Evolutionary conservation across 2,797 vertebrate species (phyloP).

Genomic region (Nyctibius grandis): DNA sequence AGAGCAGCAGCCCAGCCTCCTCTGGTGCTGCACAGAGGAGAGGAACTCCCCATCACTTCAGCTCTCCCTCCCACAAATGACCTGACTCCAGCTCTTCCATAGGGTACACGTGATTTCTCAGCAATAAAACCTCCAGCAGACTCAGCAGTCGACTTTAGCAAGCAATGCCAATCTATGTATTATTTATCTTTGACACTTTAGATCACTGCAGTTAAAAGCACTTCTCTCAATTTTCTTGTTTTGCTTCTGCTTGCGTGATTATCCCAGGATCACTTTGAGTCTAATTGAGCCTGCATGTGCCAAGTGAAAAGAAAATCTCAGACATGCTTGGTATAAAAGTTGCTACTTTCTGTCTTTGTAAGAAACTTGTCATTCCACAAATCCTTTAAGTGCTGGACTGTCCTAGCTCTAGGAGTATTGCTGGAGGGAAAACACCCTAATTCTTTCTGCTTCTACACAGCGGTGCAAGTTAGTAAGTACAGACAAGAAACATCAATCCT

Average conservation of each 20-base stretch:
- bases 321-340: background rate
- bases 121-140: background rate
- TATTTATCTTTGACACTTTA: slow-evolving; percentile 46
- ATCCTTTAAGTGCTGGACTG: background rate
- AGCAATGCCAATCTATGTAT: background rate
- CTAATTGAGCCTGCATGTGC: slow-evolving; percentile 4
- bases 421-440: background rate
- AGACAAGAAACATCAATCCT: background rate
- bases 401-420: background rate
- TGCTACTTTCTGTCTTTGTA: background rate
- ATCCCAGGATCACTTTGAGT: background rate
- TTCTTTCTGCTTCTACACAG: background rate
- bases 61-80: background rate
- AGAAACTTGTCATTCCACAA: background rate
- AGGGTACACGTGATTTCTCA: background rate
- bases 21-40: background rate
- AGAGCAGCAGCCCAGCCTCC: background rate
- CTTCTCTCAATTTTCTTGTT: slow-evolving; percentile 22
- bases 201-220: slow-evolving; percentile 24
- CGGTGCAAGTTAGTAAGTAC: rapidly evolving
- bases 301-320: background rate
- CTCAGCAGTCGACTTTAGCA: background rate
- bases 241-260: background rate
- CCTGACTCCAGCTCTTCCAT: background rate
- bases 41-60: background rate